Conservation (phyloP, 2,888 invertebrate species). For the Spilarctia lutea region DNA sequence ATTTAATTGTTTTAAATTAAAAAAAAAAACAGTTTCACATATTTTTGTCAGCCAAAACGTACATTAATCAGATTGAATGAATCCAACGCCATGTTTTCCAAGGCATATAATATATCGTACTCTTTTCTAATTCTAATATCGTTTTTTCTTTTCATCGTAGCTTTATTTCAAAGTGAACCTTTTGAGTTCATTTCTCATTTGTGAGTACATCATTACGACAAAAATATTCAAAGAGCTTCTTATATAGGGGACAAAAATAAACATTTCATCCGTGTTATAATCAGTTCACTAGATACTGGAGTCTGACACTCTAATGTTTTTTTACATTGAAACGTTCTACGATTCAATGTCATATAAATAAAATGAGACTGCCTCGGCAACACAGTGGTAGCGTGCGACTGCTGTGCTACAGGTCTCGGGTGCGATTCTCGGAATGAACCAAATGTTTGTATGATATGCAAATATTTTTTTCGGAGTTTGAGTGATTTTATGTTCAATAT, state of each 20-base stretch:
- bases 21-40: too few species aligned
- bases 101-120: background rate
- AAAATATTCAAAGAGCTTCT: constrained; percentile 1
- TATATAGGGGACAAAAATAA: background rate
- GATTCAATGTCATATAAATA: background rate
- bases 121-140: background rate
- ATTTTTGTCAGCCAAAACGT: background rate
- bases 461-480: too few species aligned
- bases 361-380: too few species aligned
- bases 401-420: too few species aligned
- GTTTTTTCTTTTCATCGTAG: background rate
- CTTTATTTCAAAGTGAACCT: background rate
- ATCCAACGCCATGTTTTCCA: background rate
- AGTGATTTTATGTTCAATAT: too few species aligned
- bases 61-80: background rate
- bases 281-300: background rate
- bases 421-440: too few species aligned
- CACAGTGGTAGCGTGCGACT: too few species aligned
- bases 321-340: background rate
- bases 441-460: too few species aligned
- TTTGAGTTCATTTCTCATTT: background rate
- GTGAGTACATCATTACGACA: background rate
- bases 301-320: background rate
- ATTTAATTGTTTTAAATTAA: too few species aligned
- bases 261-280: background rate